Base-by-base conservation (phyloP, 2,797 vertebrate species). In the Tokudaia tokunoshimensis region DNA sequence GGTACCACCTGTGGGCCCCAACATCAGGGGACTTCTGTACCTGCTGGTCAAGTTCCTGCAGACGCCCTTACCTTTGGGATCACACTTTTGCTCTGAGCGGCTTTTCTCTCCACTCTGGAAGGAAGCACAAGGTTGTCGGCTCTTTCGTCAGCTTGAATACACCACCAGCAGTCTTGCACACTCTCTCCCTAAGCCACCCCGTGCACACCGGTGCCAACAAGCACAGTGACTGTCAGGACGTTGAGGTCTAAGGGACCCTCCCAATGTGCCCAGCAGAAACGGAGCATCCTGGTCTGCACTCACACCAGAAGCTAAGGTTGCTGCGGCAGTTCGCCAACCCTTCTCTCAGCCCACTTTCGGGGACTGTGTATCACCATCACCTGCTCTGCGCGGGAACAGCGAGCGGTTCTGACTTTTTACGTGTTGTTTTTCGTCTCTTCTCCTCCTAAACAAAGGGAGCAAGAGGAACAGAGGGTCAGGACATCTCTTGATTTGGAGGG, bases 381-480 rank as follows among this genome's bases (percentile, higher is more conserved):
- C n/a, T 76, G 31, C 85, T 94, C 31, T 26, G 14, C 26, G 29
- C 3, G 52, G 37, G 55, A 24, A 86, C 63, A 74, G 29, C 47
- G 50, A 78, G 26, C 76, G 80, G 98, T 98, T 98, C 99, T 99
- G 96, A 99, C 29, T 99, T 99, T 98, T 98, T 98, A 0, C 97
- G 95, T 72, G 99, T 99, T 1, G 99, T 99, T 98, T 99, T 99
- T 8, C 99, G 98, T 95, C 99, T 99, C 94, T 99, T 99, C 98
- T 99, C 99, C 1, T 99, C 99, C 81, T 98, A 99, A 22, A 99
- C 99, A 96, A 34, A 96, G 91, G n/a, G 65, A 79, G 19, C 44
- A 78, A 92, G 10, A 63, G 0, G 0, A 84, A 61, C 9, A 17
- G 88, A 74, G 6, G 2, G 37, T 91, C n/a, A 91, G 75, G 65